Conservation (phyloP, 2,888 invertebrate genomes). For the Aspidiotus destructor region DNA sequence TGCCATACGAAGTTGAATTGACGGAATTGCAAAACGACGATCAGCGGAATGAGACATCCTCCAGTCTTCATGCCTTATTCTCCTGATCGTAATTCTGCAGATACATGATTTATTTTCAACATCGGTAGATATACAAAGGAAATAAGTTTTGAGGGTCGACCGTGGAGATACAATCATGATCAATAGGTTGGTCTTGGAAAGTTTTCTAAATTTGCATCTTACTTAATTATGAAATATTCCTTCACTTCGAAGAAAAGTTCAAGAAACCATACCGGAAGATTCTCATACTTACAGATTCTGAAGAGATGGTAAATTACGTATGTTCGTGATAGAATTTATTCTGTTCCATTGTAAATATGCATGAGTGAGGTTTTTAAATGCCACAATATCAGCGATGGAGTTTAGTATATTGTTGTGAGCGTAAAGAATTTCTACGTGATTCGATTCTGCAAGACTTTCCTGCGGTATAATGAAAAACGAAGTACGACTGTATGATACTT, state of each 20-base stretch:
- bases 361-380: conserved; percentile 24
- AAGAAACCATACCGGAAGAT: too few relatives aligned
- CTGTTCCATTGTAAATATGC: conserved; percentile 30
- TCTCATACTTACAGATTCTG: conserved; percentile 23
- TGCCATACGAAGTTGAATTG: too few relatives aligned
- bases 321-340: conserved; percentile 3
- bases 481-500: not conserved
- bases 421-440: conserved; percentile 13
- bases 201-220: too few relatives aligned
- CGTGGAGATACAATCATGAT: not conserved
- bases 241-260: too few relatives aligned
- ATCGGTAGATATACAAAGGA: too few relatives aligned
- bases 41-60: too few relatives aligned
- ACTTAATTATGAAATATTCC: too few relatives aligned
- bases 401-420: conserved; percentile 22
- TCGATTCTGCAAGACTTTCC: conserved; percentile 16
- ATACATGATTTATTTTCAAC: too few relatives aligned
- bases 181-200: not conserved
- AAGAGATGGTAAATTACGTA: conserved; percentile 18
- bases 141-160: too few relatives aligned
- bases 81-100: too few relatives aligned
- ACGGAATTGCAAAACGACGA: too few relatives aligned
- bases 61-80: too few relatives aligned
- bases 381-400: not conserved
- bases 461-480: not conserved